Evolutionary conservation across 1,140 invertebrate genomes (phyloP).

Genomic region (Oncopeltus fasciatus): DNA sequence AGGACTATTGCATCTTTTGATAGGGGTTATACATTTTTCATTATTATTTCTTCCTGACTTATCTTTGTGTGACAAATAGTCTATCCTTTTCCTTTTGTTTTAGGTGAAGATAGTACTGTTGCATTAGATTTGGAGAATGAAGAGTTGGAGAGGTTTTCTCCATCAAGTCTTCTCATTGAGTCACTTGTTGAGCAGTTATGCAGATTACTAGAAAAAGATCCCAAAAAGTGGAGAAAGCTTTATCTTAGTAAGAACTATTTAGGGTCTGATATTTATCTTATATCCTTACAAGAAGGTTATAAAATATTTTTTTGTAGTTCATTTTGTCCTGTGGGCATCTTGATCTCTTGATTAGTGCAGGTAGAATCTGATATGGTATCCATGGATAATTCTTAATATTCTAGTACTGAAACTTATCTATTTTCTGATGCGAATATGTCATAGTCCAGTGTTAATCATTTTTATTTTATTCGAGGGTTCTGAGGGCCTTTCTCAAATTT

Average conservation of each 20-base stretch:
- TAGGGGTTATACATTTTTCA: conserved; percentile 2
- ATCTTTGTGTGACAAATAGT: neutral
- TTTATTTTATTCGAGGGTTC: no score
- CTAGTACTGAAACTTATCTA: no score
- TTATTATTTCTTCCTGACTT: neutral
- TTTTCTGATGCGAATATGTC: no score
- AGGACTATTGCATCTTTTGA: conserved; percentile 15
- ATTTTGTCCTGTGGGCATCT: no score
- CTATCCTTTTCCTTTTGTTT: neutral
- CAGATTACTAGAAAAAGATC: conserved; percentile 41
- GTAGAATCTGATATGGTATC: no score
- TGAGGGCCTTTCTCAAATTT: no score
- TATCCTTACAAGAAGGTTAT: no score
- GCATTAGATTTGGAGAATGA: conserved; percentile 5
- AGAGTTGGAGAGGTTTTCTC: conserved; percentile 13
- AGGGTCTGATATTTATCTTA: no score
- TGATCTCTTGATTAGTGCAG: no score
- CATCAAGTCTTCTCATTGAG: conserved; percentile 41
- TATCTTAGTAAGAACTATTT: conserved; percentile 37
- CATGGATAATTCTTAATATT: no score
- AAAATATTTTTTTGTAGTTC: no score
- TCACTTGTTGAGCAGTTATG: conserved; percentile 47
- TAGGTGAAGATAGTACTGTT: conserved; percentile 7
- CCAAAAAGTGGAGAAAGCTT: conserved; percentile 35
- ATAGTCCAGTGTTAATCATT: no score